These are phyloP conservation scores for Oryzaephilus surinamensis DNA, from an alignment of 1,140 invertebrate species.

Conservation along the genomic window DNA sequence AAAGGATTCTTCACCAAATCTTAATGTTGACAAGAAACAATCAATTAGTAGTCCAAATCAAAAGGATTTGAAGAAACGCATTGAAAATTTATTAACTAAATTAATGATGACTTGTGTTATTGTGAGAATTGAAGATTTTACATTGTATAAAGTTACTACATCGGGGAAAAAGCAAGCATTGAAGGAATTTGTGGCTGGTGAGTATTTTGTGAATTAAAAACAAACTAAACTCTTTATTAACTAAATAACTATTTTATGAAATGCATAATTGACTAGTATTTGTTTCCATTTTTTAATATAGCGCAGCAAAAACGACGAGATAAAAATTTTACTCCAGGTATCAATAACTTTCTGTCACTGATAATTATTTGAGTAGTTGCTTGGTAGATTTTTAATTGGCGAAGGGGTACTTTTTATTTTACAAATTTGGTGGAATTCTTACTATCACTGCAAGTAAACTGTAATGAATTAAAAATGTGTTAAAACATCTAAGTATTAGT, in stretches of 20 bases:
- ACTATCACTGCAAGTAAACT: neutral
- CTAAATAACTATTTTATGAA: neutral
- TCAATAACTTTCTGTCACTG: neutral
- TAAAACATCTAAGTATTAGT: too few relatives aligned
- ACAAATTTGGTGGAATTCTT: too few relatives aligned
- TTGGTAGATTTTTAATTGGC: too few relatives aligned
- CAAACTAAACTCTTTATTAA: too few relatives aligned
- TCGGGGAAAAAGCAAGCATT: slow-evolving; percentile 55
- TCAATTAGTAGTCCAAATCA: slow-evolving; percentile 15
- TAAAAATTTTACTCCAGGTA: slow-evolving; percentile 29
- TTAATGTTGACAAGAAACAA: slow-evolving; percentile 5
- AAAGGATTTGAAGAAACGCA: slow-evolving; percentile 48
- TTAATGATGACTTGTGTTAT: slow-evolving; percentile 88
- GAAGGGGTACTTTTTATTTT: too few relatives aligned
- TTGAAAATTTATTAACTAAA: slow-evolving; percentile 67
- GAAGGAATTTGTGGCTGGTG: slow-evolving; percentile 74
- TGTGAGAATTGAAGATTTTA: slow-evolving; percentile 80
- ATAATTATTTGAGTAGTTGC: too few relatives aligned
- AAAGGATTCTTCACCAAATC: too few relatives aligned
- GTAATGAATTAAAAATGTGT: neutral
- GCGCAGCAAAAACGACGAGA: slow-evolving; percentile 44
- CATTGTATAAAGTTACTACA: slow-evolving; percentile 72
- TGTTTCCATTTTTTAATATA: slow-evolving; percentile 30
- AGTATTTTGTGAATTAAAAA: too few relatives aligned
- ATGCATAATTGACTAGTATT: slow-evolving; percentile 1